A percentile compares a stretch with the other conserved stretches of the same genome.
phyloP scores from a whole-genome alignment of 2,797 vertebrate genomes.

The Capromys pilorides region DNA sequence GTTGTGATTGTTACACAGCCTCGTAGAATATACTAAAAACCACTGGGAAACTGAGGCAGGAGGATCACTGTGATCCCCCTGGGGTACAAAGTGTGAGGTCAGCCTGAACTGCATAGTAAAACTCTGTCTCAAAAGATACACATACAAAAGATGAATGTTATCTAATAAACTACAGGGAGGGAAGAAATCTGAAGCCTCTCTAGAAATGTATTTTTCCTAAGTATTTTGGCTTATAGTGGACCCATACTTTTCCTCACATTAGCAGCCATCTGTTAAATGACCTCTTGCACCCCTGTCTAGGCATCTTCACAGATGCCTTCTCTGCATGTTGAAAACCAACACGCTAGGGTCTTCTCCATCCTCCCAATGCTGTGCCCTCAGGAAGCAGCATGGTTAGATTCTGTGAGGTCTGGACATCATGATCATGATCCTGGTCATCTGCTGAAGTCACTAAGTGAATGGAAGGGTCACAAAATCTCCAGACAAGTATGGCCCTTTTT shows the following conservation, averaged over 20 bases:
- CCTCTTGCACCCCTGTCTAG: not conserved
- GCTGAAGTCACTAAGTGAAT: slow-evolving; percentile 32
- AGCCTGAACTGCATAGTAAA: not conserved
- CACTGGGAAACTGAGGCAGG: not conserved
- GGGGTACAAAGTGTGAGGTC: not conserved
- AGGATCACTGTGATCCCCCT: not conserved
- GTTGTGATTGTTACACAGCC: not conserved
- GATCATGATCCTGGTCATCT: not conserved
- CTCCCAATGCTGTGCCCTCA: not conserved
- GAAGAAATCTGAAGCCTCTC: not conserved
- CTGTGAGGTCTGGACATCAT: not conserved
- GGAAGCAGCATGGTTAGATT: not conserved
- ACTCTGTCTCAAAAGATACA: not conserved
- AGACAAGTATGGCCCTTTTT: not conserved
- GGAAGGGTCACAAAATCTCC: not conserved
- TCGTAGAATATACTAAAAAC: slow-evolving; percentile 29
- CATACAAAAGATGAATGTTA: not conserved
- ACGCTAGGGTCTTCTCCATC: not conserved
- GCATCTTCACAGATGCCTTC: not conserved
- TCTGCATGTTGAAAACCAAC: not conserved
- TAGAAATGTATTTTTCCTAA: slow-evolving; percentile 47
- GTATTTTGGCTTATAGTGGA: slow-evolving; percentile 9
- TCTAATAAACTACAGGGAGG: not conserved
- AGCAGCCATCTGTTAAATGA: not conserved
- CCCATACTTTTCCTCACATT: slow-evolving; percentile 1